Evolutionary conservation across 2,113 vertebrate genomes (phyloP).

Genomic region (Poeciliopsis retropinna): DNA sequence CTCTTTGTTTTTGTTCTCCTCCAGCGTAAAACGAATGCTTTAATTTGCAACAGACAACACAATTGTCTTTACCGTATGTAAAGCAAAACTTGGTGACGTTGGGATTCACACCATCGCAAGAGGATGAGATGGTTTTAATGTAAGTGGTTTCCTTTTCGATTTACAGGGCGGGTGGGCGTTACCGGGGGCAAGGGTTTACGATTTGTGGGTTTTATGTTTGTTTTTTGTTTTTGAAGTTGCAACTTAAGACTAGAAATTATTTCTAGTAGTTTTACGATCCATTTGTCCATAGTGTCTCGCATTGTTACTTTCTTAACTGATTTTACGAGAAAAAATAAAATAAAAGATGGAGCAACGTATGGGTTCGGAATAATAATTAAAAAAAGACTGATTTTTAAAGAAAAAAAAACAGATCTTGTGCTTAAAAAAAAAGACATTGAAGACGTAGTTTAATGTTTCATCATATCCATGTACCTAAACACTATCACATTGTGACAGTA

Average conservation of each 20-base stretch:
- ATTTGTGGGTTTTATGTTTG: constrained; percentile 49
- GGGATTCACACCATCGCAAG: constrained; percentile 81
- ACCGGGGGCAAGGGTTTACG: constrained; percentile 18
- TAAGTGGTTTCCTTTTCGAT: constrained; percentile 83
- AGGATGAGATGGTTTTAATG: constrained; percentile 84
- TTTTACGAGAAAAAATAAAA: constrained; percentile 59
- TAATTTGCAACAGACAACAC: constrained; percentile 83
- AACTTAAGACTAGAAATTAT: constrained; percentile 78
- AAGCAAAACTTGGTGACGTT: constrained; percentile 79
- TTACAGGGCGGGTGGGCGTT: constrained; percentile 31
- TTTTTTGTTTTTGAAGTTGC: constrained; percentile 77
- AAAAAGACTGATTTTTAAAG: constrained; percentile 70
- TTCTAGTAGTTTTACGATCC: constrained; percentile 82
- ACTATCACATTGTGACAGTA: constrained; percentile 76
- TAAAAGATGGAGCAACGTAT: constrained; percentile 67
- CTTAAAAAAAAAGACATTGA: constrained; percentile 75
- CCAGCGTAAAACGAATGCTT: constrained; percentile 81
- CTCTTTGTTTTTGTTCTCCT: constrained; percentile 7
- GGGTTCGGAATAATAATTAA: constrained; percentile 52
- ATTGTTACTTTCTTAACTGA: constrained; percentile 79
- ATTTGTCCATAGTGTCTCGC: constrained; percentile 80
- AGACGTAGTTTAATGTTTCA: constrained; percentile 80
- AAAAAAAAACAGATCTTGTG: constrained; percentile 71
- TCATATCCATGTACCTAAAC: constrained; percentile 80
- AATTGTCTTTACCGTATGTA: constrained; percentile 78